These are phyloP conservation scores for Coelopa pilipes DNA, from an alignment of 2,888 invertebrate species.

Conservation along the genomic window DNA sequence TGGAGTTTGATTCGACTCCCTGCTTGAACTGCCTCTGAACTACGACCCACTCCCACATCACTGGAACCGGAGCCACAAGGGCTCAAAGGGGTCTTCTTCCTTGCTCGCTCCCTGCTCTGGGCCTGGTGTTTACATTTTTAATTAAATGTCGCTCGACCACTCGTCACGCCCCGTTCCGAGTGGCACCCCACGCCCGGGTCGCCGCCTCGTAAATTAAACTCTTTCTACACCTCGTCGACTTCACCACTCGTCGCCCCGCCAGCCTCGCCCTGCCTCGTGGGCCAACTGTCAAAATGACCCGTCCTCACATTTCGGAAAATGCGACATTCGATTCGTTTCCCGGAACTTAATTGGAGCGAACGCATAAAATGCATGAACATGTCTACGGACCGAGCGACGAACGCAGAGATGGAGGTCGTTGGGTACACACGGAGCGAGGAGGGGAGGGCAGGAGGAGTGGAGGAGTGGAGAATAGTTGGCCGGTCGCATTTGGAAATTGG, in stretches of 20 bases:
- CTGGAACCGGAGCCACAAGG: too few relatives aligned
- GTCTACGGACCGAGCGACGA: neutral
- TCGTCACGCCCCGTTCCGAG: neutral
- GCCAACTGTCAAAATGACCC: conserved; percentile 18
- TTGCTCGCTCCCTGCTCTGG: too few relatives aligned
- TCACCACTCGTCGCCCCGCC: conserved; percentile 13
- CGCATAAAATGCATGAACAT: conserved; percentile 18
- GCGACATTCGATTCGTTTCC: conserved; percentile 33
- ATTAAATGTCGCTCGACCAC: conserved; percentile 9
- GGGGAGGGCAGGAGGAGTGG: neutral
- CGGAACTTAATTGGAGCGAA: conserved; percentile 23
- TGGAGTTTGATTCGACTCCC: too few relatives aligned
- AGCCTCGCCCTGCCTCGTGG: neutral
- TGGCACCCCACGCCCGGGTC: neutral
- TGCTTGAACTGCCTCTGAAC: too few relatives aligned
- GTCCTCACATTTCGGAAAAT: conserved; percentile 23
- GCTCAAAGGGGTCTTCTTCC: too few relatives aligned
- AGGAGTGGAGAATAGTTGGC: neutral
- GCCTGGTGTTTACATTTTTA: neutral
- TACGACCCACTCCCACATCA: too few relatives aligned
- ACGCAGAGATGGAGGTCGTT: too few relatives aligned
- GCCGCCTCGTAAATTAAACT: conserved; percentile 23
- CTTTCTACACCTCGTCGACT: conserved; percentile 13
- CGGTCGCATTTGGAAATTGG: neutral
- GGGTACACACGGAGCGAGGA: too few relatives aligned